Evolutionary conservation across 2,797 vertebrate species (phyloP).

Genomic region (Threskiornis aethiopicus): DNA sequence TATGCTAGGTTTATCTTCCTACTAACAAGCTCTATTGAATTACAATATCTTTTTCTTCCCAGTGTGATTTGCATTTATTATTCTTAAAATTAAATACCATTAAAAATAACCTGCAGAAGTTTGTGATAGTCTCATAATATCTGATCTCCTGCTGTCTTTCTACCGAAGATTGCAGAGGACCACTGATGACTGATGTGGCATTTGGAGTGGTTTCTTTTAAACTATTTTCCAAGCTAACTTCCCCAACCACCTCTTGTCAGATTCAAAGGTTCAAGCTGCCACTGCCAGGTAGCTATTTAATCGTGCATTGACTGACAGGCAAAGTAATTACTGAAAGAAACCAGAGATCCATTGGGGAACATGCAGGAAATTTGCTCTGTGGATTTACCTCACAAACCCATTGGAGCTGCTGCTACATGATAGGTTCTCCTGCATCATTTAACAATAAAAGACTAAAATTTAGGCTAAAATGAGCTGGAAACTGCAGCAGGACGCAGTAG

Average conservation of each 20-base stretch:
- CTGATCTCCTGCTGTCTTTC: not conserved
- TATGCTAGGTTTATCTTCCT: not conserved
- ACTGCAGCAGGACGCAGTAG: not conserved
- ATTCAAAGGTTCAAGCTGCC: not conserved
- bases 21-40: not conserved
- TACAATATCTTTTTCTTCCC: not conserved
- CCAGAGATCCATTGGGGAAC: not conserved
- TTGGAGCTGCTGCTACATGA: not conserved
- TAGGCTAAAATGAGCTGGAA: not conserved
- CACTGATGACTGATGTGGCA: not conserved
- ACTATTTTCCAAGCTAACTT: not conserved
- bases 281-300: not conserved
- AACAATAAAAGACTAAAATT: not conserved
- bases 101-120: not conserved
- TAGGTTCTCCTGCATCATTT: not conserved
- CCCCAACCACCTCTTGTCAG: not conserved
- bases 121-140: not conserved
- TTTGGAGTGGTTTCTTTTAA: not conserved
- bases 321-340: constrained; percentile 11
- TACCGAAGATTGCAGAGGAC: not conserved
- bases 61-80: not conserved
- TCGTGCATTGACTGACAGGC: not conserved
- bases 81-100: not conserved
- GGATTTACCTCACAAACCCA: not conserved
- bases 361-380: not conserved